Evolutionary conservation across 2,113 vertebrate genomes (phyloP).

Genomic region (Orientallactaga bullata): DNA sequence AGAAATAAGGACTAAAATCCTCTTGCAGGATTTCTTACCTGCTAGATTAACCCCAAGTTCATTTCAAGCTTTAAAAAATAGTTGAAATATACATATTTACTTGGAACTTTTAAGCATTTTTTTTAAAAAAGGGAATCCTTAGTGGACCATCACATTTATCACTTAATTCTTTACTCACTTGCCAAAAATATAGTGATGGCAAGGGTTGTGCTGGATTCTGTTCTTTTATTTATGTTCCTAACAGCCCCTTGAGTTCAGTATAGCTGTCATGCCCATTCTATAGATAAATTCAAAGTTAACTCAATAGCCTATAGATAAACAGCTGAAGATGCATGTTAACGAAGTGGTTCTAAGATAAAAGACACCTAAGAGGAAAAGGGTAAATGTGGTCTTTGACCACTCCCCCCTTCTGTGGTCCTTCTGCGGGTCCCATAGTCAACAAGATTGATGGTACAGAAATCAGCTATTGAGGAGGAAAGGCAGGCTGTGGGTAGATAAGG

Average conservation of each 20-base stretch:
- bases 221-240: not conserved
- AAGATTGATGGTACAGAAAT: constrained; percentile 73
- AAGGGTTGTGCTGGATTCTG: not conserved
- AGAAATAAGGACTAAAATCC: not conserved
- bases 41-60: not conserved
- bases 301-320: not conserved
- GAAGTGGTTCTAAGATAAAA: constrained; percentile 55
- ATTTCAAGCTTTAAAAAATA: no score
- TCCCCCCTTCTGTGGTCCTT: constrained; percentile 33
- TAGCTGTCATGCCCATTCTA: constrained; percentile 38
- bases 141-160: no score
- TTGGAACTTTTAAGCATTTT: no score
- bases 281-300: not conserved
- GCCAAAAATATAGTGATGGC: no score
- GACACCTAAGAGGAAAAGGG: constrained; percentile 16
- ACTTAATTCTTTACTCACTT: no score
- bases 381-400: constrained; percentile 6
- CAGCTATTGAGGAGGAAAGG: constrained; percentile 72
- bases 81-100: no score
- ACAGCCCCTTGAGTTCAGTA: not conserved
- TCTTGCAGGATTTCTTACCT: not conserved
- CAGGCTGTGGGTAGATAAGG: constrained; percentile 71
- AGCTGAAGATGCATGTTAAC: constrained; percentile 16
- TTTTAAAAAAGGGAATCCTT: no score
- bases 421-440: constrained; percentile 42